Evolutionary conservation across 2,113 vertebrate species (phyloP), one percentile per base, ranked within the genome.

Genomic region (Excalfactoria chinensis): DNA sequence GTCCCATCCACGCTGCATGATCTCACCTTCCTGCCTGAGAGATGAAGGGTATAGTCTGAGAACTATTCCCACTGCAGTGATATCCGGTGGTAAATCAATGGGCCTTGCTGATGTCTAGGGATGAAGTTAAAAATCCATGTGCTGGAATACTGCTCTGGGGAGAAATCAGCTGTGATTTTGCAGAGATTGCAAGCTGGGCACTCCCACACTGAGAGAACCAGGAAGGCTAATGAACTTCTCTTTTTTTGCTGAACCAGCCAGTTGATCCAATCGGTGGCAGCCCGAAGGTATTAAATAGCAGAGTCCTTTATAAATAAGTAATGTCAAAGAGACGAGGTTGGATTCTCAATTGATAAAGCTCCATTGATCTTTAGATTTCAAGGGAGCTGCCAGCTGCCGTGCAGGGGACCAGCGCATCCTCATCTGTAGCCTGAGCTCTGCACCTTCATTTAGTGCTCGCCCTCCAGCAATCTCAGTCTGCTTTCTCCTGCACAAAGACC

Each of bases 241-340:
- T 59, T 48, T 46, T 69, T 60, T 32, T 48, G 11, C 62, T 89
- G 55, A 19, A 37, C 70, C 56, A 90, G 63, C 37, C 40, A 56
- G 44, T 20, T 88, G 69, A 56, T 74, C 78, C 83, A 70, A 20
- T 25, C 22, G 40, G 26, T 48, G 35, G 22, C 30, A 78, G 32
- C 17, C 20, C 32, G 26, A 83, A 60, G 18, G 72, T 60, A 34
- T 21, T 32, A 89, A 73, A 64, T 5, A 77, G 34, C 25, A 34
- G 34, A 66, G 62, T 49, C 62, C 49, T 79, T 86, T 66, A 83
- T 89, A 89, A 89, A 79, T 74, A 89, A 83, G 34, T 79, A 79
- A 83, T 67, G 40, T 32, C 26, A 28, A 74, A 83, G 51, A 74
- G 17, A 44, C 34, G 40, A 49, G 10, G 62, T 51, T 74, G 44